Conservation (phyloP, 1,140 invertebrate genomes). For the Chlorops oryzae region DNA sequence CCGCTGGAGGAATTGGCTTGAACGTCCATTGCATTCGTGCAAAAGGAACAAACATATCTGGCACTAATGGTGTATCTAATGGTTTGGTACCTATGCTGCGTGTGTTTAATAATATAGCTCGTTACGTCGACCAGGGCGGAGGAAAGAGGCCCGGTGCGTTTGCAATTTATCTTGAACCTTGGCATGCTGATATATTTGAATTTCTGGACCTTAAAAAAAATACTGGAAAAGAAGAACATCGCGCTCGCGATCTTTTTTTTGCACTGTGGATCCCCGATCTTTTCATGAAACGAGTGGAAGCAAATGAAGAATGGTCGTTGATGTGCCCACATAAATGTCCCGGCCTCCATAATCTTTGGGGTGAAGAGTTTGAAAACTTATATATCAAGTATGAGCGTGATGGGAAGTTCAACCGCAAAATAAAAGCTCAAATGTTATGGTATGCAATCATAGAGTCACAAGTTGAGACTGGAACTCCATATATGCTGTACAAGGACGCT, state of each 20-base stretch:
- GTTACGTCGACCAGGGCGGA: conserved; percentile 97
- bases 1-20: conserved; percentile 93
- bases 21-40: conserved; percentile 95
- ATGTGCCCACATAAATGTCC: conserved; percentile 96
- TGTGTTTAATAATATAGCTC: conserved; percentile 93
- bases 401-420: conserved; percentile 65
- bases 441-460: conserved; percentile 91
- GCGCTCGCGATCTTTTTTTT: conserved; percentile 96
- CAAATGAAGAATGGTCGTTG: conserved; percentile 82
- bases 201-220: conserved; percentile 94
- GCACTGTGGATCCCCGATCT: conserved; percentile 98
- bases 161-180: conserved; percentile 97
- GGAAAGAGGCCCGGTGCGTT: conserved; percentile 99
- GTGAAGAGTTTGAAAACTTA: conserved; percentile 87
- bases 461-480: conserved; percentile 97
- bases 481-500: conserved; percentile 97
- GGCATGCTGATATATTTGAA: conserved; percentile 97
- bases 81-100: conserved; percentile 96
- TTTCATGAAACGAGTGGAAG: conserved; percentile 94
- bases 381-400: conserved; percentile 87
- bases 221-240: conserved; percentile 86
- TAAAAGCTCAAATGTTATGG: conserved; percentile 88
- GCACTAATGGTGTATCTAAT: conserved; percentile 93
- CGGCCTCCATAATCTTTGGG: conserved; percentile 86
- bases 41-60: conserved; percentile 85